Evolutionary conservation across 2,888 invertebrate genomes (phyloP), one percentile per base, ranked within the genome.

Genomic region (Serrognathus titanus): DNA sequence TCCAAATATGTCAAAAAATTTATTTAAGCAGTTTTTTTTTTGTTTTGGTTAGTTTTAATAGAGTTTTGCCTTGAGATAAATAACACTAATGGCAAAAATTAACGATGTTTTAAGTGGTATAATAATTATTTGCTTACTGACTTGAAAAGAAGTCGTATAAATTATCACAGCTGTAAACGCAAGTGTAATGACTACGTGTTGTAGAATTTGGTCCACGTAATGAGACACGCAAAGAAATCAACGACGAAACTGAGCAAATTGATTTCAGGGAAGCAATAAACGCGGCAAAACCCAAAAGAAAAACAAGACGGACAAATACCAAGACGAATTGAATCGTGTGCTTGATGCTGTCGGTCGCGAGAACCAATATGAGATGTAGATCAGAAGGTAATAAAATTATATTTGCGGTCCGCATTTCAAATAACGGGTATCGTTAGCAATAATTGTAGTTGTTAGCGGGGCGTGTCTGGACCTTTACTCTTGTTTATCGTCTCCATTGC

Each of bases 401-500:
- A 69, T 68, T 70, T 69, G 70, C 65, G 67, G 70, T 68, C 57
- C 63, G 68, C 68, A 66, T 65, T 66, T 68, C 67, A 71, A 70
- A 71, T 71, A 70, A 68, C 70, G 67, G 69, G 70, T 71, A 71
- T 72, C 69, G 70, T 70, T 68, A 66, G 66, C 66, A 55, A 68
- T 71, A 72, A 72, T 72, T 71, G 71, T 69, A 69, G 72, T 72
- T 68, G 69, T 72, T 72, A 72, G 69, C 69, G 66, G 65, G 72
- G 72, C 72, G 72, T 69, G 69, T 67, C 39, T 48, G 39, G 12
- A 36, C 52, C 43, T 43, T 43, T 43, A 43, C 43, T 20, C 43
- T 43, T 43, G 43, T 20, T 43, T 43, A 43, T 43, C 13, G 12
- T 16, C 43, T 43, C 43, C 43, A 43, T 43, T 20, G 12, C 43